Conservation (phyloP, 2,797 vertebrate species). For the Sardinella longiceps region DNA sequence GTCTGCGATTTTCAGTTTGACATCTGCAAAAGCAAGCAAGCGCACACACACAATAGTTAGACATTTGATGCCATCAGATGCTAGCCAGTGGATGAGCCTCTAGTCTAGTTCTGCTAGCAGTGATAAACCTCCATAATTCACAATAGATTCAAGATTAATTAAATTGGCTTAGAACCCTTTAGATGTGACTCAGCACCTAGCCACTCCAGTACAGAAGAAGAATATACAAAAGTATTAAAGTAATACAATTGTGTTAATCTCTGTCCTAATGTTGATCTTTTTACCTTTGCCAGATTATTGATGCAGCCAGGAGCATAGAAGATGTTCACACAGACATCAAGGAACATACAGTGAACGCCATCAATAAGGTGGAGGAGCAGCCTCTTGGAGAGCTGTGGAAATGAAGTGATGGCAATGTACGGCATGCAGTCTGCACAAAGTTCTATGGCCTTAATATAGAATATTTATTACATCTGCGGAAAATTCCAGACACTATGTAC, state of each 20-base stretch:
- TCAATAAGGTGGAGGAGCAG: constrained; percentile 64
- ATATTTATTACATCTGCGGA: not conserved
- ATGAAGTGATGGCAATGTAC: not conserved
- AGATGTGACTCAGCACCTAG: not conserved
- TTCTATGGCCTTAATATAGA: not conserved
- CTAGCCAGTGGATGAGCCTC: too few relatives aligned
- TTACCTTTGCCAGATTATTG: constrained; percentile 66
- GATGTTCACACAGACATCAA: constrained; percentile 82
- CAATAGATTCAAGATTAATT: too few relatives aligned
- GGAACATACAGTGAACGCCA: constrained; percentile 64
- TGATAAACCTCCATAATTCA: too few relatives aligned
- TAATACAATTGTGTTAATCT: not conserved
- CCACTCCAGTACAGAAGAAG: not conserved
- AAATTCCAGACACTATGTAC: not conserved
- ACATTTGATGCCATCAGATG: too few relatives aligned
- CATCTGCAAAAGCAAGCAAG: too few relatives aligned
- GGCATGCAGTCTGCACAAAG: not conserved
- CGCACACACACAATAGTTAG: too few relatives aligned
- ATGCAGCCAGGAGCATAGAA: constrained; percentile 84
- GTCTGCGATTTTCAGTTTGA: not conserved
- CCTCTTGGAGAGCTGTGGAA: constrained; percentile 86
- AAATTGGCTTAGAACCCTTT: not conserved
- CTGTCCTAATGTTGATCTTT: not conserved
- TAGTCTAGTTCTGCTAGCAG: too few relatives aligned
- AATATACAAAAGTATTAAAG: not conserved